Base-by-base conservation (phyloP, 2,797 vertebrate genomes). In the Parotocinclus haroldoi region DNA sequence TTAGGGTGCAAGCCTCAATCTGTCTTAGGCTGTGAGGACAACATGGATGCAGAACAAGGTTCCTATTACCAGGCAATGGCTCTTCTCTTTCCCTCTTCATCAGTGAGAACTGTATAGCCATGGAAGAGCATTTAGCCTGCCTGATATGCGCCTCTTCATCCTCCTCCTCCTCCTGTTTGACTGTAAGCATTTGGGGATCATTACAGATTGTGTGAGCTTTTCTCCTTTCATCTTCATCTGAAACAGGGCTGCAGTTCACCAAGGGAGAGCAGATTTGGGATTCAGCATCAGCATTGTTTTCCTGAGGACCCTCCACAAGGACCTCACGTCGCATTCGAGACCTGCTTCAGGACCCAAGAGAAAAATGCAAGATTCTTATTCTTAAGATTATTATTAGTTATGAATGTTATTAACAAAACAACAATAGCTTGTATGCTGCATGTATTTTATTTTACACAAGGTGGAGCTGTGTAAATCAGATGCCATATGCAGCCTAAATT, bases 261-360 rank as follows among this genome's bases (percentile, higher is more conserved):
- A 87, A 82, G 8, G 86, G 90, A 11, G 86, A 89, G 73, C 90
- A 93, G 0, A 83, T 77, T 4, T 85, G 89, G 68, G 90, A 90
- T 79, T 98, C 96, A 0, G 86, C 84, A 18, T 98, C 96, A 0
- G 90, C 93, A 83, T 98, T 95, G 0, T 95, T 94, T 78, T 98
- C 96, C 68, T 93, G 95, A 0, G 92, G 69, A 6, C 95, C 96
- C 65, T 87, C 96, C 89, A 97, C 89, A 75, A 99, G 87, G 78
- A 96, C 95, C 85, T 99, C 97, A 40, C 97, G 89, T 55, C 96
- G 92, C 94, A 99, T 99, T 72, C 97, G 90, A 42, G 97, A 99
- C 91, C 97, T 99, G 90, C n/a, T 72, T 14, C 27, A 27, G 27
- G 27, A 27, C 27, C 27, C 27, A 69, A 37, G 19, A 45, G 10